Evolutionary conservation across 2,888 invertebrate genomes (phyloP), one percentile per base, ranked within the genome.

Genomic region (Strigamia crassipes): DNA sequence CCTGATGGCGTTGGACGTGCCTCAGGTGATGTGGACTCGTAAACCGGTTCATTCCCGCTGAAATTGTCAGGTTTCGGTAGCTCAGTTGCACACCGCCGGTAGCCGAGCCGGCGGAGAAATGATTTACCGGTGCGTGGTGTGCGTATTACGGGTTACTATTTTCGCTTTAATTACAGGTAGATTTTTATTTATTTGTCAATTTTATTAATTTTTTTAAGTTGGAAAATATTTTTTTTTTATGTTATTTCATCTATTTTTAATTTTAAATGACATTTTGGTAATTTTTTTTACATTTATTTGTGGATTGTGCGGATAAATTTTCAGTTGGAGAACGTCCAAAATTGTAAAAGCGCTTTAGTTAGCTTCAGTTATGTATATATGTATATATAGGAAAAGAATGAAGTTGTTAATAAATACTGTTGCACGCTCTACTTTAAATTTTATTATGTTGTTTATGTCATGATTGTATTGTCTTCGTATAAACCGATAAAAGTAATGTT

Each of bases 1-100:
- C 73, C 73, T 73, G 73, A 73, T 73, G 73, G 73, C 73, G 73
- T 73, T 73, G 15, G 31, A 73, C 31, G 73, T 15, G 73, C 56
- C 56, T 56, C 56, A 56, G 56, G 56, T 56, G 56, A 56, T 73
- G 27, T 27, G 27, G 56, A 56, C n/a, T 56, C n/a, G 56, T 18
- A 73, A 73, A 73, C 73, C 73, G 73, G 73, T 73, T 73, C 31
- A 31, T 10, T 73, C 73, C 73, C 73, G 31, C 15, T 73, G 15
- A 27, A 21, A 31, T 73, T n/a, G 13, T 31, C 10, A 73, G 31
- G 73, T 73, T 23, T 27, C 73, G 31, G 73, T 73, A 73, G 73
- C 73, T 73, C 23, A 31, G 31, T 27, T 18, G 56, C 21, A 8
- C 18, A 56, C 73, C 31, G 31, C 73, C 73, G 73, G 31, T 73